Evolutionary conservation across 2,888 invertebrate genomes (phyloP), one percentile per base, ranked within the genome.

Genomic region (Ophion ventricosus): DNA sequence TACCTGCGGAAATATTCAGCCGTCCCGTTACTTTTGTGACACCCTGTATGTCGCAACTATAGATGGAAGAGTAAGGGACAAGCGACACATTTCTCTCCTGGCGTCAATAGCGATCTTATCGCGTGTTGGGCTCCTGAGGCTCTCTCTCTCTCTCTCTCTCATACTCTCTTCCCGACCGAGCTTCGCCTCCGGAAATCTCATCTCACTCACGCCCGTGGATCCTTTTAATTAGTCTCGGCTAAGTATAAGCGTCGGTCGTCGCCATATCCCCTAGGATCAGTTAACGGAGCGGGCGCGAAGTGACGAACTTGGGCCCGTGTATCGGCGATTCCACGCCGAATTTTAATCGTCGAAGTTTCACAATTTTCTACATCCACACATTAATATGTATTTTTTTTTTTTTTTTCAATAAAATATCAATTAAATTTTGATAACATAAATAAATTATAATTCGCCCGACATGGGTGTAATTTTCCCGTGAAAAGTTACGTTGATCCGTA

Each of bases 161-260:
- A 88, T 8, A 7, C 35, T 35, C 35, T 35, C 35, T 89, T n/a
- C 26, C 87, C 70, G 14, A 67, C 23, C 76, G 40, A 67, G 75
- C 54, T 64, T 49, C 26, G 56, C 43, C 59, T 70, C 64, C 80
- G 72, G 54, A 77, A 72, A 82, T 75, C 63, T 61, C 66, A 73
- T 67, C 82, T 77, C 72, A 20, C 72, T 73, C 66, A 61, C 76
- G 75, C 72, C 56, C 87, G 87, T 88, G 88, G 90, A 89, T 92
- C 91, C 91, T 92, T 92, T 92, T 93, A 92, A 93, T 93, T 93
- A 92, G 90, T 88, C 87, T 83, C 87, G 86, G 87, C 82, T 87
- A 86, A 89, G 89, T 89, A 89, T 86, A 88, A 89, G 86, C 86
- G 87, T 87, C 88, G 87, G 86, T 84, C 83, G 66, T 72, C 80